Percentiles rank a stretch among this genome's conserved stretches.
phyloP scores from a whole-genome alignment of 2,888 invertebrate species.

The Argyresthia goedartella region DNA sequence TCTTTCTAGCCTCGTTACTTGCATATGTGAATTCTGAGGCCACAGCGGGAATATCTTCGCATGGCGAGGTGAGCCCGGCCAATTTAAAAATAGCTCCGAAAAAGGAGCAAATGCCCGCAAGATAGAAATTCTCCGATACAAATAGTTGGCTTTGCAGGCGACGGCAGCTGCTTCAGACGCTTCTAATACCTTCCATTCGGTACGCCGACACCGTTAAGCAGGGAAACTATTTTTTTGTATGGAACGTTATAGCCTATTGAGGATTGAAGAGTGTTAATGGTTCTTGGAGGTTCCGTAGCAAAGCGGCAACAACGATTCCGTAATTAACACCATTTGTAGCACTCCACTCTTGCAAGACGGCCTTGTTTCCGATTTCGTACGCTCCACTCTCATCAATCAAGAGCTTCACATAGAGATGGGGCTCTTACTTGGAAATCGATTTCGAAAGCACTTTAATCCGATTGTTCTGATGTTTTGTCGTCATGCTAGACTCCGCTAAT shows the following conservation, averaged over 20 bases:
- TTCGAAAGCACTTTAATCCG: too few species aligned
- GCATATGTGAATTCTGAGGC: neutral
- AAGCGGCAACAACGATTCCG: constrained; percentile 40
- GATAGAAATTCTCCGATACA: neutral
- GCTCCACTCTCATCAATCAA: constrained; percentile 49
- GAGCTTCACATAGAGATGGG: neutral
- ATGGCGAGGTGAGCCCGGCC: too few species aligned
- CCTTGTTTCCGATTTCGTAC: constrained; percentile 60
- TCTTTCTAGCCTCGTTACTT: too few species aligned
- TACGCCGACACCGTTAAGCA: constrained; percentile 30
- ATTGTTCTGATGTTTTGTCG: too few species aligned
- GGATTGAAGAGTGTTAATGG: constrained; percentile 20
- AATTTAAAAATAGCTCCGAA: constrained; percentile 1
- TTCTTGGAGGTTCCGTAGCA: constrained; percentile 36
- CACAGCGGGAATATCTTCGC: neutral
- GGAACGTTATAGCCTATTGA: too few species aligned
- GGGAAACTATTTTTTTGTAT: too few species aligned
- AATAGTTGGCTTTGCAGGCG: neutral
- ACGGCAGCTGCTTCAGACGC: constrained; percentile 28
- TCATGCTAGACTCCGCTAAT: neutral
- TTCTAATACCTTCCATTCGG: constrained; percentile 19
- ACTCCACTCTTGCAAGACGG: constrained; percentile 44
- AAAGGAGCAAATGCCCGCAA: neutral
- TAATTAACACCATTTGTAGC: constrained; percentile 56
- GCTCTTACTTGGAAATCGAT: neutral